Evolutionary conservation across 1,140 invertebrate genomes (phyloP).

Genomic region (Diachasmimorpha longicaudata): DNA sequence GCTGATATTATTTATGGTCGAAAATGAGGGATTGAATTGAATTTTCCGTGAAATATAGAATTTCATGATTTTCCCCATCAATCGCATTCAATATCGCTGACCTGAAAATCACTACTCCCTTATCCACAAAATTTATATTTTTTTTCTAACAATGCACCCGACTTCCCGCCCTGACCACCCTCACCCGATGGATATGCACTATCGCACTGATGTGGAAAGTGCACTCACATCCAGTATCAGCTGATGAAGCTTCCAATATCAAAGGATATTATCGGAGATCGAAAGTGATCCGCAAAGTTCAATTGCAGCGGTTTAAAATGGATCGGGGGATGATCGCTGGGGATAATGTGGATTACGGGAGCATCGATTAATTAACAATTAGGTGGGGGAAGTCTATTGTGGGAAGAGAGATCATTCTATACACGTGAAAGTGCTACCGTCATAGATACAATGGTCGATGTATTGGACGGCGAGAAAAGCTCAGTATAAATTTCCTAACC

Average conservation of each 20-base stretch:
- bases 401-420: not conserved
- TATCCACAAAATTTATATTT: no score
- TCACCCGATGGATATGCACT: not conserved
- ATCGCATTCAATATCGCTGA: no score
- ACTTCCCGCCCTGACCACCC: not conserved
- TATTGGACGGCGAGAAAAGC: no score
- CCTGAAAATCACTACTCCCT: no score
- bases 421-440: not conserved
- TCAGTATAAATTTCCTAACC: no score
- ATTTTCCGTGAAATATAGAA: no score
- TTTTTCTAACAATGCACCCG: no score
- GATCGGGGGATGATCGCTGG: not conserved
- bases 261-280: not conserved
- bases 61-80: no score
- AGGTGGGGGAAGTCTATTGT: not conserved
- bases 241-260: not conserved
- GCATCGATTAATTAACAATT: not conserved
- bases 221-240: constrained; percentile 1
- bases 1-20: no score
- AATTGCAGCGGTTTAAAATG: not conserved
- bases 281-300: not conserved
- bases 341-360: not conserved
- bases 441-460: no score
- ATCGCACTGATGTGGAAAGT: constrained; percentile 22
- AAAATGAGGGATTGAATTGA: no score